Evolutionary conservation across 2,797 vertebrate species (phyloP), one percentile per base, ranked within the genome.

Genomic region (Gallinago stenura): DNA sequence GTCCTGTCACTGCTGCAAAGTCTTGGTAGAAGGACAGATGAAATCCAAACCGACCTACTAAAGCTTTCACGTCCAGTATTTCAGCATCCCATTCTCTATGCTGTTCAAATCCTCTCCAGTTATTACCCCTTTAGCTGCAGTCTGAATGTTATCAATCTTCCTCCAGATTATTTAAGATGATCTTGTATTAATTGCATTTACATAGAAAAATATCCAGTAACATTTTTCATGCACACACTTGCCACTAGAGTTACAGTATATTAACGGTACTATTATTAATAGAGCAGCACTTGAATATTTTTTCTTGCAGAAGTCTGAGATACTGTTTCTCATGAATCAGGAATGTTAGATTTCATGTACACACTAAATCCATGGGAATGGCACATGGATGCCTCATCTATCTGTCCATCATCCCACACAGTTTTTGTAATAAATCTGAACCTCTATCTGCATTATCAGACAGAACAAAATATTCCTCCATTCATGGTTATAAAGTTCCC

Each of bases 261-360:
- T 43, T 72, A 73, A 77, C n/a, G 37, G 48, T 15, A 85, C 82
- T 57, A 68, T n/a, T 84, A 62, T 31, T 72, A 81, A 76, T n/a
- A 69, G 22, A 89, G 46, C 46, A 89, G 25, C 25, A 24, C 54
- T 75, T 78, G 22, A 31, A 26, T 57, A 41, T 35, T 87, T 97
- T 97, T 79, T 65, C 41, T 89, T 72, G 46, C 46, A 39, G 83
- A 90, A 86, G 8, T 41, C 57, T 89, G 31, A 84, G 54, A 1
- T 90, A 16, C 65, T 60, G 72, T 33, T 90, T 8, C 4, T 39
- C 6, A 15, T 18, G 24, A 53, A 50, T 54, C 24, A n/a, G 20
- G 35, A 78, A 57, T 31, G 13, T 65, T 31, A 50, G 26, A 35
- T 84, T 93, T 86, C 41, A 43, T 6, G 30, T 90, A 35, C 43